Conservation (phyloP, 1,140 invertebrate species). For the Megalonaias nervosa region DNA sequence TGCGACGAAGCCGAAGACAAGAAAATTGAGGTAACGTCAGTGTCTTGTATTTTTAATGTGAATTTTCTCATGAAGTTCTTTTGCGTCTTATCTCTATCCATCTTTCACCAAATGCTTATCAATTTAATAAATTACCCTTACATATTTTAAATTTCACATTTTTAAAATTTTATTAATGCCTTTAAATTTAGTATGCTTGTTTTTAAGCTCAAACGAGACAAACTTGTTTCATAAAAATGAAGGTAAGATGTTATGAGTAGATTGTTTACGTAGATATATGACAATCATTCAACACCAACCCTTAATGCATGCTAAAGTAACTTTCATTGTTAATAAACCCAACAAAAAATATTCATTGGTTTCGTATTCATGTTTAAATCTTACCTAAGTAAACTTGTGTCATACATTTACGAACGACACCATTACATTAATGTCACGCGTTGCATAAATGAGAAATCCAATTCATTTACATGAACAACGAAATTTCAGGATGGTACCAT, state of each 20-base stretch:
- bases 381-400: neutral
- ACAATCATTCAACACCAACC: no score
- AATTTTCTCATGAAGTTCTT: neutral
- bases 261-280: no score
- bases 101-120: neutral
- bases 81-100: neutral
- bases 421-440: neutral
- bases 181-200: neutral
- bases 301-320: neutral
- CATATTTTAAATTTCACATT: neutral
- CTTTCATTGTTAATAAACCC: neutral
- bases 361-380: neutral
- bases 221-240: no score
- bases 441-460: neutral
- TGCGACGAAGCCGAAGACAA: conserved; percentile 39
- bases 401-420: neutral
- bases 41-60: neutral
- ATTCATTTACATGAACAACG: no score
- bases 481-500: conserved; percentile 24
- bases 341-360: neutral
- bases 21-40: conserved; percentile 22
- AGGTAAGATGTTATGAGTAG: no score
- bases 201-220: neutral
- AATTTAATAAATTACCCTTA: neutral
- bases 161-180: neutral